Evolutionary conservation across 2,797 vertebrate species (phyloP).

Genomic region (Rallus crepitans): DNA sequence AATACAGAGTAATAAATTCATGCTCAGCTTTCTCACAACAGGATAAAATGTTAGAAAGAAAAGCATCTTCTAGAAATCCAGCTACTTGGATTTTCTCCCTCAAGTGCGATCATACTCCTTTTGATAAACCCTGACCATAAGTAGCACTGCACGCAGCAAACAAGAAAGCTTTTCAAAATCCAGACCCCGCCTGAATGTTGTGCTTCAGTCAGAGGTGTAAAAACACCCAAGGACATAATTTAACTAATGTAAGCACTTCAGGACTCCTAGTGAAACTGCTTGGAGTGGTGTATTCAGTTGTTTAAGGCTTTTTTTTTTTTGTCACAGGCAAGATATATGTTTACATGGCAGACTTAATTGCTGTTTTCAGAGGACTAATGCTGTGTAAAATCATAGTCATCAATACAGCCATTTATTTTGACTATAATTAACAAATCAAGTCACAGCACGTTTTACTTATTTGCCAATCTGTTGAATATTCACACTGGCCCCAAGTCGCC

Average conservation of each 20-base stretch:
- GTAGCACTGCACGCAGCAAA: not conserved
- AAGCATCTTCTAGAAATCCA: not conserved
- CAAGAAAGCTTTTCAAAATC: constrained; percentile 62
- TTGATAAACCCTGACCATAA: constrained; percentile 52
- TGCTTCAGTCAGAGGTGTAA: constrained; percentile 60
- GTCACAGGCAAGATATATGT: constrained; percentile 57
- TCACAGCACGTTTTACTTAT: constrained; percentile 83
- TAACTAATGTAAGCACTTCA: constrained; percentile 68
- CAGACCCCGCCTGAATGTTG: constrained; percentile 4
- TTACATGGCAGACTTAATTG: constrained; percentile 71
- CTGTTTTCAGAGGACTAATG: constrained; percentile 66
- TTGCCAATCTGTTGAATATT: constrained; percentile 86
- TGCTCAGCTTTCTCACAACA: not conserved
- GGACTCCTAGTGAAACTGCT: constrained; percentile 56
- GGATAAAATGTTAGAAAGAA: not conserved
- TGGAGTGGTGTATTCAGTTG: constrained; percentile 50
- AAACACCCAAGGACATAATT: constrained; percentile 71
- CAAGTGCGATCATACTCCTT: not conserved
- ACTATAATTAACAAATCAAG: constrained; percentile 82
- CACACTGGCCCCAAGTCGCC: constrained; percentile 78
- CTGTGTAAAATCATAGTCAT: constrained; percentile 78
- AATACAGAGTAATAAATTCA: not conserved
- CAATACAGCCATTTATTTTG: constrained; percentile 77
- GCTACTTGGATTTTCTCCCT: constrained; percentile 12
- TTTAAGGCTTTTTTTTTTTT: constrained; percentile 59